phyloP scores from a whole-genome alignment of 2,113 vertebrate genomes.

The Sinocyclocheilus anshuiensis region DNA sequence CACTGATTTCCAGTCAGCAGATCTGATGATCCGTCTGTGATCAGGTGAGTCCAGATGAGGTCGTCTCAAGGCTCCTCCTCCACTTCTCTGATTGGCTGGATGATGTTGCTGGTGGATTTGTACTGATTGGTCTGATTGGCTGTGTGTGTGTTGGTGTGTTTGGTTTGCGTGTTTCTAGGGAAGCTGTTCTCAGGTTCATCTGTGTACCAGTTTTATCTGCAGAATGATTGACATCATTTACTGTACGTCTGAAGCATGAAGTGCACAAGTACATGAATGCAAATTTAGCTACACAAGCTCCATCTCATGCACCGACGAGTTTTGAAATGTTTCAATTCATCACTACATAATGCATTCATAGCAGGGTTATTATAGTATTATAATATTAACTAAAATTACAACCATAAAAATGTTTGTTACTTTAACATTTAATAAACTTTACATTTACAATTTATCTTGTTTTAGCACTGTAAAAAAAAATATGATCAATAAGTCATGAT shows the following conservation, averaged over 20 bases:
- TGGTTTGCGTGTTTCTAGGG: slow-evolving; percentile 91
- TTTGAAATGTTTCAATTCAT: background rate
- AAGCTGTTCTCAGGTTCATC: slow-evolving; percentile 90
- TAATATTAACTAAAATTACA: no score
- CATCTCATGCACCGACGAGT: background rate
- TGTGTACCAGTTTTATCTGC: slow-evolving; percentile 99
- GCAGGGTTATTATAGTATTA: background rate
- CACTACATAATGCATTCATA: background rate
- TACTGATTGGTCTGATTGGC: slow-evolving; percentile 89
- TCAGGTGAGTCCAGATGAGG: no score
- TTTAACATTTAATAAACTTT: no score
- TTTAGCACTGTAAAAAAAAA: no score
- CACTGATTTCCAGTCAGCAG: background rate
- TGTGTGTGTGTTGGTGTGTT: slow-evolving; percentile 88
- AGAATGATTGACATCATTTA: slow-evolving; percentile 68
- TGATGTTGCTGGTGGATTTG: slow-evolving; percentile 89
- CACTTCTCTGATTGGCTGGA: slow-evolving; percentile 91
- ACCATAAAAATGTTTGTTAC: no score
- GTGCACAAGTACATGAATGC: background rate
- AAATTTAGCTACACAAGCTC: background rate
- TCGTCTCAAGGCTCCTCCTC: slow-evolving; percentile 87
- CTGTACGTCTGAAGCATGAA: background rate
- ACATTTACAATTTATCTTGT: no score
- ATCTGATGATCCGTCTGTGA: background rate
- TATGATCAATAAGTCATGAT: no score